Evolutionary conservation across 2,888 invertebrate genomes (phyloP).

Genomic region (Morinoia aosen): DNA sequence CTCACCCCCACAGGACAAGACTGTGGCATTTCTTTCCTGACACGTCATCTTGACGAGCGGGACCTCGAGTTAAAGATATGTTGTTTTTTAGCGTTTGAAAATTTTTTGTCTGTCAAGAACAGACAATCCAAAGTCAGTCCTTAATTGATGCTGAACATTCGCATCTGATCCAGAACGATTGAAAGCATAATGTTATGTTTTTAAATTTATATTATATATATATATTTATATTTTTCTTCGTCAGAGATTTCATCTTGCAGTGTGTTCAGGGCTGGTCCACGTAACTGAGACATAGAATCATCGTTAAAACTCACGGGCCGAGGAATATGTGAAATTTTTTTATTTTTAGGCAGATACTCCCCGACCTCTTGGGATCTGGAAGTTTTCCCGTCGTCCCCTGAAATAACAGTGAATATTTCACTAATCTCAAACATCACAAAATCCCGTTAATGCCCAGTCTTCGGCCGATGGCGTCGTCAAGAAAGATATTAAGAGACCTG

Average conservation of each 20-base stretch:
- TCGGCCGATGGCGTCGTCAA: conserved; percentile 21
- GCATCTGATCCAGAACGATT: too few relatives aligned
- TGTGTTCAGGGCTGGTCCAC: neutral
- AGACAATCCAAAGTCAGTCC: too few relatives aligned
- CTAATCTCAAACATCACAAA: conserved; percentile 18
- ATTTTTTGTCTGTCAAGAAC: too few relatives aligned
- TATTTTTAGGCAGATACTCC: neutral
- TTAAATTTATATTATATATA: neutral
- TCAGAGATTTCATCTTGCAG: neutral
- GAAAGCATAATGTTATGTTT: neutral
- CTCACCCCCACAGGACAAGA: too few relatives aligned
- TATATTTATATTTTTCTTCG: neutral
- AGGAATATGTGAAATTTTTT: neutral
- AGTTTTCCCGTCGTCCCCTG: neutral
- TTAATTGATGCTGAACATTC: too few relatives aligned
- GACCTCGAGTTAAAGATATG: too few relatives aligned
- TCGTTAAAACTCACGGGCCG: neutral
- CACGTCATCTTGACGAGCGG: too few relatives aligned
- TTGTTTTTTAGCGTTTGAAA: too few relatives aligned
- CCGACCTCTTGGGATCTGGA: neutral
- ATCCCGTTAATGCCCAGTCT: conserved; percentile 19
- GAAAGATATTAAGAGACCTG: conserved; percentile 18
- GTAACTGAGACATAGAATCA: neutral
- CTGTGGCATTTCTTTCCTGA: too few relatives aligned
- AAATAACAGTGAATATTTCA: conserved; percentile 25